Percentiles rank a stretch among this genome's conserved stretches.
phyloP scores from a whole-genome alignment of 2,797 vertebrate species.

The Arctocebus calabarensis region DNA sequence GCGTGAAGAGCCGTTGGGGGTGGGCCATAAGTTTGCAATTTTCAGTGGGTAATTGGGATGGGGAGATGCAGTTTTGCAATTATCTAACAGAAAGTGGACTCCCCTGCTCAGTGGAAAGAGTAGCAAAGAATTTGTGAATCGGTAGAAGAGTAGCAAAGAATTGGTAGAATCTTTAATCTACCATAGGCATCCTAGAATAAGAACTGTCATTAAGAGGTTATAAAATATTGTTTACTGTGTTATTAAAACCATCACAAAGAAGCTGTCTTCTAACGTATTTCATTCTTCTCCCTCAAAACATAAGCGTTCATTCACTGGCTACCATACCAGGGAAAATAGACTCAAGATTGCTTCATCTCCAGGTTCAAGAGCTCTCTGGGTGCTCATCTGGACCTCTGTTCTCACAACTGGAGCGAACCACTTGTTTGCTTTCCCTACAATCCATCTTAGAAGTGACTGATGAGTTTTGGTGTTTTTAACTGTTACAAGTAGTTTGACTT shows the following conservation, averaged over 20 bases:
- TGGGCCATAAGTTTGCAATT: no score
- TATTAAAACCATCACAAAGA: constrained; percentile 49
- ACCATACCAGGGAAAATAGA: not conserved
- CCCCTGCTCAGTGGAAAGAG: not conserved
- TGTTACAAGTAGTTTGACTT: not conserved
- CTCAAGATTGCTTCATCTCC: not conserved
- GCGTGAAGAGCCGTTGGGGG: no score
- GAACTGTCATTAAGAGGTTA: not conserved
- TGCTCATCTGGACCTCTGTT: not conserved
- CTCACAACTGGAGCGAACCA: not conserved
- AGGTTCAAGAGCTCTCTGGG: not conserved
- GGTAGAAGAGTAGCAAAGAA: not conserved
- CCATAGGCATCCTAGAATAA: not conserved
- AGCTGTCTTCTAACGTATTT: not conserved
- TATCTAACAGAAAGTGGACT: not conserved
- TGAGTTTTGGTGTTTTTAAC: not conserved
- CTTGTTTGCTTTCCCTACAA: not conserved
- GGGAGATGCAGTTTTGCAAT: no score
- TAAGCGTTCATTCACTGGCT: not conserved
- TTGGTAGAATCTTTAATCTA: not conserved
- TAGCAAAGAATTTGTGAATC: not conserved
- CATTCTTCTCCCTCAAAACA: not conserved
- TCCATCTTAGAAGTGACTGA: constrained; percentile 25
- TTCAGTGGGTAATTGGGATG: no score
- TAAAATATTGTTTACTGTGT: constrained; percentile 14